phyloP scores from a whole-genome alignment of 1,140 invertebrate genomes.

The Eumeta japonica region DNA sequence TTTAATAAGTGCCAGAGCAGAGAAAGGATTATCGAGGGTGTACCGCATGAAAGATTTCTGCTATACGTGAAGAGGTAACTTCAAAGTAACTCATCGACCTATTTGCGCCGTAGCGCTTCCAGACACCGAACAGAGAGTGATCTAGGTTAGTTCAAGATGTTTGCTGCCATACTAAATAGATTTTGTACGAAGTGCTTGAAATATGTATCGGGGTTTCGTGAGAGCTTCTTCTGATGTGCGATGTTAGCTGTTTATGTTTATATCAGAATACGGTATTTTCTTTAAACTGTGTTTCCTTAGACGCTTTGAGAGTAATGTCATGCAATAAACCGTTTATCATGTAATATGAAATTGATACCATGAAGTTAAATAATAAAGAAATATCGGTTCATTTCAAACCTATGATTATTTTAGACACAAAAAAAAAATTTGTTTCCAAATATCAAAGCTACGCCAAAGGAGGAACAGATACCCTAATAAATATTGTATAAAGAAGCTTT shows the following conservation, averaged over 20 bases:
- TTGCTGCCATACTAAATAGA: constrained; percentile 12
- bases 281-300: no score
- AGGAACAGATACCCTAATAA: no score
- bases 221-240: no score
- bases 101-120: constrained; percentile 20
- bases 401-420: constrained; percentile 1
- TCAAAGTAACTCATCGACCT: constrained; percentile 49
- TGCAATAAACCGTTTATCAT: no score
- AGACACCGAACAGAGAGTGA: constrained; percentile 13
- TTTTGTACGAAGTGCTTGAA: background rate
- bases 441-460: no score
- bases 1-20: background rate
- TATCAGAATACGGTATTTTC: no score
- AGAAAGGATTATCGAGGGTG: background rate
- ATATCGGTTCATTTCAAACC: background rate
- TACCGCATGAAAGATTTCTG: background rate
- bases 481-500: no score
- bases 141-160: constrained; percentile 22
- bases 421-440: background rate
- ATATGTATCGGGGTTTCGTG: background rate
- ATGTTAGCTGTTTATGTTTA: no score
- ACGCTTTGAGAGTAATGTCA: no score
- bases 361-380: background rate
- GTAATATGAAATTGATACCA: no score
- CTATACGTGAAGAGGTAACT: constrained; percentile 30